Evolutionary conservation across 2,113 vertebrate species (phyloP).

Genomic region (Dicrurus megarhynchus): DNA sequence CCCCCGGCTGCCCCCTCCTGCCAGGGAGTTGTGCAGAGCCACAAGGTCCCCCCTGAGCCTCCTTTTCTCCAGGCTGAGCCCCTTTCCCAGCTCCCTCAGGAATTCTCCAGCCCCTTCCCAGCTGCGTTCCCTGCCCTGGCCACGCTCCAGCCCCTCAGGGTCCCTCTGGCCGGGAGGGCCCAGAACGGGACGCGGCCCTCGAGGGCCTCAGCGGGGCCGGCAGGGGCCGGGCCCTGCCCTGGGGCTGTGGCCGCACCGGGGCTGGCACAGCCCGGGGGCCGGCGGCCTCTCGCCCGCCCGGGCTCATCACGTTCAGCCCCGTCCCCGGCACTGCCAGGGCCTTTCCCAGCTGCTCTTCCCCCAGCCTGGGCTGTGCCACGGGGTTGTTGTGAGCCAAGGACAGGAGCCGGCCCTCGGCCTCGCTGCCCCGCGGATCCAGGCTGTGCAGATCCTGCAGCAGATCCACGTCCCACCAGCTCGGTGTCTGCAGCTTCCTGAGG

Average conservation of each 20-base stretch:
- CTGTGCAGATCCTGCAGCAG: not conserved
- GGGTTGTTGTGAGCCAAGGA: not conserved
- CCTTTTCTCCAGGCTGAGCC: not conserved
- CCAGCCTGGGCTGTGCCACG: rapidly evolving
- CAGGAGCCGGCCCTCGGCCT: not conserved
- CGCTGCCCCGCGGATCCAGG: not conserved
- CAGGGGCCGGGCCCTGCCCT: not conserved
- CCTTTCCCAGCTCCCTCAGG: not conserved
- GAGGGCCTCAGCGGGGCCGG: not conserved
- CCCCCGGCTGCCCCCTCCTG: not conserved
- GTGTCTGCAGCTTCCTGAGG: not conserved
- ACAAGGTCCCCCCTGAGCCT: not conserved
- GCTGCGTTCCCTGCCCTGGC: not conserved
- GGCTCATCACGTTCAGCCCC: rapidly evolving
- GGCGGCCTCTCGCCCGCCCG: not conserved
- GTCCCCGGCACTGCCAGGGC: not conserved
- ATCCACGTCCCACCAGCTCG: not conserved
- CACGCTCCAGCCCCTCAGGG: not conserved
- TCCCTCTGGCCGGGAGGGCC: rapidly evolving
- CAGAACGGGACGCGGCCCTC: not conserved
- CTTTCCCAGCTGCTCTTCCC: not conserved
- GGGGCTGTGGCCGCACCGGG: not conserved
- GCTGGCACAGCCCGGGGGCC: not conserved
- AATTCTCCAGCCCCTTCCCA: not conserved
- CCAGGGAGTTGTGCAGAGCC: not conserved